A percentile compares a stretch with the other conserved stretches of the same genome.
These are phyloP conservation scores for Ips typographus DNA, from an alignment of 1,140 invertebrate species.

Conservation along the genomic window DNA sequence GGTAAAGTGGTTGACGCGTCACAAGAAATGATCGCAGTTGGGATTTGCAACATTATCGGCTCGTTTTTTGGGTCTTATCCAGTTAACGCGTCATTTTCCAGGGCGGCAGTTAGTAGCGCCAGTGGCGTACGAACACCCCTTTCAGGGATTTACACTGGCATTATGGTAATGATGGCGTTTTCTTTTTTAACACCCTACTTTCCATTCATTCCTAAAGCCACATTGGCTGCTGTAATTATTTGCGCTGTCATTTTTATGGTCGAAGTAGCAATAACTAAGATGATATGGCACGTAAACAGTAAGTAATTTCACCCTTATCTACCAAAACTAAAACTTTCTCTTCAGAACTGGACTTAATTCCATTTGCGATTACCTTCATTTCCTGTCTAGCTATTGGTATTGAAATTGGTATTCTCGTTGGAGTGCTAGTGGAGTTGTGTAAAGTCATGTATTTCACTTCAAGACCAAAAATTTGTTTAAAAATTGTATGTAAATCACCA, in stretches of 20 bases:
- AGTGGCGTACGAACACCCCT: slow-evolving; percentile 75
- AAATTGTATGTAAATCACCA: slow-evolving; percentile 38
- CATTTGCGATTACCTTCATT: slow-evolving; percentile 71
- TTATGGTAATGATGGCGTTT: slow-evolving; percentile 55
- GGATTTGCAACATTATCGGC: slow-evolving; percentile 69
- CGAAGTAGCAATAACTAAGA: slow-evolving; percentile 60
- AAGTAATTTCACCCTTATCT: slow-evolving; percentile 39
- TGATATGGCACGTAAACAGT: slow-evolving; percentile 68
- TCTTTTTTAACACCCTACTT: slow-evolving; percentile 71
- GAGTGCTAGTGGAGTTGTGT: slow-evolving; percentile 73
- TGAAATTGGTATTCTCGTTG: slow-evolving; percentile 81
- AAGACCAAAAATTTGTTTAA: slow-evolving; percentile 66
- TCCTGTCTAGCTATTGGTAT: slow-evolving; percentile 73
- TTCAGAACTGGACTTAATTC: slow-evolving; percentile 76
- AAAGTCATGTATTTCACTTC: slow-evolving; percentile 80
- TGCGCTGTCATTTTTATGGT: slow-evolving; percentile 71
- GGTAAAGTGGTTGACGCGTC: slow-evolving; percentile 61
- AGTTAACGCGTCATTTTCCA: slow-evolving; percentile 69
- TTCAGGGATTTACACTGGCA: slow-evolving; percentile 66
- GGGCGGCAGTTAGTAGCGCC: slow-evolving; percentile 74
- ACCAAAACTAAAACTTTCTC: slow-evolving; percentile 19
- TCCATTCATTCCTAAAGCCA: slow-evolving; percentile 68
- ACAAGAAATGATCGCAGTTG: slow-evolving; percentile 69
- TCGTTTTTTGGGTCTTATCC: slow-evolving; percentile 74
- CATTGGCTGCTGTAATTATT: slow-evolving; percentile 67